Evolutionary conservation across 2,113 vertebrate species (phyloP).

Genomic region (Periophthalmus modestus): DNA sequence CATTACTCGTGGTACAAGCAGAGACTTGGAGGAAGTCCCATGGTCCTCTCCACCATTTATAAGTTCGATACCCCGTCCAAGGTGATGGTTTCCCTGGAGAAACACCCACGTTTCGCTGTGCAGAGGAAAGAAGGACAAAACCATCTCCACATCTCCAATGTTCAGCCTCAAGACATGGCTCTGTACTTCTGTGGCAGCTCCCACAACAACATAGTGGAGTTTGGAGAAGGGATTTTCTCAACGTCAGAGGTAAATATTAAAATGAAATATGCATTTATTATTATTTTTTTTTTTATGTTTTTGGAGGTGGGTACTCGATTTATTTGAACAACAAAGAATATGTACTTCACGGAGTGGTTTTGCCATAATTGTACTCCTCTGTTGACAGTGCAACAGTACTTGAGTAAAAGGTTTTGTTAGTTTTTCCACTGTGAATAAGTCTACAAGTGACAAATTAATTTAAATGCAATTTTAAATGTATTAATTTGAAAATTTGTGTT

Average conservation of each 20-base stretch:
- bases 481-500: too few species aligned
- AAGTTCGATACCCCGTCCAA: conserved; percentile 38
- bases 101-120: conserved; percentile 47
- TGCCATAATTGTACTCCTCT: too few species aligned
- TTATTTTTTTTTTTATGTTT: neutral
- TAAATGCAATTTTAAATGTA: too few species aligned
- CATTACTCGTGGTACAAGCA: conserved; percentile 71
- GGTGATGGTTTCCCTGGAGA: conserved; percentile 31
- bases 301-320: too few species aligned
- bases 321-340: too few species aligned
- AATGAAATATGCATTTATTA: neutral
- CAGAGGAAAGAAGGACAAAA: conserved; percentile 20
- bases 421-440: too few species aligned
- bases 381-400: too few species aligned
- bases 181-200: conserved; percentile 67
- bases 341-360: too few species aligned
- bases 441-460: too few species aligned
- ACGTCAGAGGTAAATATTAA: conserved; percentile 52
- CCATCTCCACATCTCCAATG: conserved; percentile 50
- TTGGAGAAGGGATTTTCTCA: conserved; percentile 59
- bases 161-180: conserved; percentile 53
- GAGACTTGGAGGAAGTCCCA: conserved; percentile 39
- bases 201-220: conserved; percentile 58
- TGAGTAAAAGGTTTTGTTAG: too few species aligned
- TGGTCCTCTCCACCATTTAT: conserved; percentile 54